Conservation (phyloP, 2,113 vertebrate genomes). For the Narcine bancroftii region DNA sequence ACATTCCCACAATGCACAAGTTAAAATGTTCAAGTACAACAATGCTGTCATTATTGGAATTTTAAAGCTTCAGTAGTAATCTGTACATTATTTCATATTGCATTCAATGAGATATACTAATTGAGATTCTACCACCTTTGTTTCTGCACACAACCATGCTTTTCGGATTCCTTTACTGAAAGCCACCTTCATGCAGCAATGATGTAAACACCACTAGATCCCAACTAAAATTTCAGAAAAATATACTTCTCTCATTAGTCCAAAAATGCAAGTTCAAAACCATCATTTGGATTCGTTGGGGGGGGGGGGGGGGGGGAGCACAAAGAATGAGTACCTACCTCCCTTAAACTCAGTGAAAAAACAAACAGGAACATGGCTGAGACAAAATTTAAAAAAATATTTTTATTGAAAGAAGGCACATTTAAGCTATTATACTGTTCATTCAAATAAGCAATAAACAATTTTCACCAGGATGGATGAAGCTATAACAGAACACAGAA, state of each 20-base stretch:
- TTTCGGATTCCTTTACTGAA: not conserved
- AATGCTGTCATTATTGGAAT: not conserved
- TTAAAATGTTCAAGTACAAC: not conserved
- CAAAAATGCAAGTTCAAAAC: not conserved
- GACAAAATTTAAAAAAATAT: slow-evolving; percentile 6
- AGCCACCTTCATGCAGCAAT: no score
- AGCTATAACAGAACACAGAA: not conserved
- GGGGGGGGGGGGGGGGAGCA: not conserved
- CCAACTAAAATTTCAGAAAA: not conserved
- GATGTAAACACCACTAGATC: not conserved
- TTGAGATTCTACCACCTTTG: not conserved
- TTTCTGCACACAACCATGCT: not conserved
- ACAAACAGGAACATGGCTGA: slow-evolving; percentile 11
- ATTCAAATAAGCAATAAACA: not conserved
- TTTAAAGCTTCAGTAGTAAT: not conserved
- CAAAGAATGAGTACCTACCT: slow-evolving; percentile 4
- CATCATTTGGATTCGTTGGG: not conserved
- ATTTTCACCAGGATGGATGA: no score
- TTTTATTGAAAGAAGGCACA: not conserved
- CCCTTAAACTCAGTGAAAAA: not conserved
- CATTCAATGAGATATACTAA: not conserved
- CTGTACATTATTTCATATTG: not conserved
- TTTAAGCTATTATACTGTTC: not conserved
- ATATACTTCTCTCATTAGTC: not conserved
- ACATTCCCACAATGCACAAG: not conserved